Evolutionary conservation across 1,140 invertebrate genomes (phyloP), one percentile per base, ranked within the genome.

Genomic region (Leptonema lineaticorne): DNA sequence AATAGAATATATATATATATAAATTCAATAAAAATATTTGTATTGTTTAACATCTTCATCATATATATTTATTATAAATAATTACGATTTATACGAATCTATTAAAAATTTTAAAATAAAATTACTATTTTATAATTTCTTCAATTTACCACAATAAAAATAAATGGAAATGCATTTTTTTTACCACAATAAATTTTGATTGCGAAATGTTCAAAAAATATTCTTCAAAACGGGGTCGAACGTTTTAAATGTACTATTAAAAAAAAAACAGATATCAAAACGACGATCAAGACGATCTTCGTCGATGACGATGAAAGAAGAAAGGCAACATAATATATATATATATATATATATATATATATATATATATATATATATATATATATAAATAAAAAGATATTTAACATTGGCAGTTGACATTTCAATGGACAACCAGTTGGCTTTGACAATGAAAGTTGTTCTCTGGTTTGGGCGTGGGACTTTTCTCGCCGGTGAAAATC

Each of bases 361-460:
- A 37, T 37, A 37, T 8, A 37, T 8, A 37, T 8, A 7, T 37
- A n/a, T 37, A 7, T 37, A 7, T n/a, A 37, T 8, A 37, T 8
- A 37, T n/a, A 37, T n/a, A n/a, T n/a, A n/a, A n/a, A n/a, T n/a
- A n/a, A n/a, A n/a, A n/a, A n/a, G n/a, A n/a, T 50, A 53, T 16
- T 16, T 45, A 62, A 62, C 59, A 62, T 62, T 50, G 62, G 62
- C 29, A 45, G 62, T 64, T 64, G 62, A 64, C 62, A 64, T 64
- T 64, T 64, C 33, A 14, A 30, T 37, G 33, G 24, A 62, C 30
- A 53, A 64, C 62, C 62, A 20, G 62, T 64, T 64, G 62, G 62
- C 62, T 64, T 64, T 64, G 62, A 64, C 62, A 64, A 64, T 64
- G 62, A 64, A 64, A 64, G 62, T 64, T 64, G 62, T 64, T 64